Percentiles rank a stretch among this genome's conserved stretches.
phyloP scores from a whole-genome alignment of 1,140 invertebrate species.

The Drosophila pseudoananassae region DNA sequence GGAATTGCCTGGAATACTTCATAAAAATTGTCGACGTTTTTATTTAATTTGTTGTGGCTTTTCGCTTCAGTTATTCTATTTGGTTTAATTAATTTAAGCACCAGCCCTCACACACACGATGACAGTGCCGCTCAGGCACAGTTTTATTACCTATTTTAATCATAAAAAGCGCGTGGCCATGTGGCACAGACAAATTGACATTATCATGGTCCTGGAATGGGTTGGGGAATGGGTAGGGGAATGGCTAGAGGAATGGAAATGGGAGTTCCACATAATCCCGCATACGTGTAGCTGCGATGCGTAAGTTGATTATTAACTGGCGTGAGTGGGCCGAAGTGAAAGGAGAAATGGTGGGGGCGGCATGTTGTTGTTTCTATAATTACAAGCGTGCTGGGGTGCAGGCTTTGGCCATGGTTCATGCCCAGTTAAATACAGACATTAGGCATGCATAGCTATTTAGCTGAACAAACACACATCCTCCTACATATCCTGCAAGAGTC shows the following conservation, averaged over 20 bases:
- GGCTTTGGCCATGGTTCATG: slow-evolving; percentile 53
- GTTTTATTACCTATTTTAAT: slow-evolving; percentile 68
- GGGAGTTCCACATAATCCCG: slow-evolving; percentile 5
- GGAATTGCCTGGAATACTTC: slow-evolving; percentile 15
- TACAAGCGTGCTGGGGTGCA: slow-evolving; percentile 53
- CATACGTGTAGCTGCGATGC: slow-evolving; percentile 32
- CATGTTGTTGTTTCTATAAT: slow-evolving; percentile 57
- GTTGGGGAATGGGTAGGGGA: neutral
- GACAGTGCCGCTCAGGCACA: slow-evolving; percentile 42
- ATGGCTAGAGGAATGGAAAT: neutral
- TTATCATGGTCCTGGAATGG: slow-evolving; percentile 37
- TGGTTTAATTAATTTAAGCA: slow-evolving; percentile 75
- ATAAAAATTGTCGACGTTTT: slow-evolving; percentile 65
- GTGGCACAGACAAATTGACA: slow-evolving; percentile 62
- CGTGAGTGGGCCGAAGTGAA: slow-evolving; percentile 24
- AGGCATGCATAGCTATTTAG: slow-evolving; percentile 76
- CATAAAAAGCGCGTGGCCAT: slow-evolving; percentile 74
- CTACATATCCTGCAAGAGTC: neutral
- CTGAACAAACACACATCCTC: slow-evolving; percentile 31
- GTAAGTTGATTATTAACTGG: slow-evolving; percentile 76
- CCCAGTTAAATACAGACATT: slow-evolving; percentile 80
- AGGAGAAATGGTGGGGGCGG: neutral
- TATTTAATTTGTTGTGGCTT: slow-evolving; percentile 73
- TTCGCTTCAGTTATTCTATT: slow-evolving; percentile 50
- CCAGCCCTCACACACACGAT: slow-evolving; percentile 11